Evolutionary conservation across 2,797 vertebrate genomes (phyloP).

Genomic region (Sebastes paucispinis): DNA sequence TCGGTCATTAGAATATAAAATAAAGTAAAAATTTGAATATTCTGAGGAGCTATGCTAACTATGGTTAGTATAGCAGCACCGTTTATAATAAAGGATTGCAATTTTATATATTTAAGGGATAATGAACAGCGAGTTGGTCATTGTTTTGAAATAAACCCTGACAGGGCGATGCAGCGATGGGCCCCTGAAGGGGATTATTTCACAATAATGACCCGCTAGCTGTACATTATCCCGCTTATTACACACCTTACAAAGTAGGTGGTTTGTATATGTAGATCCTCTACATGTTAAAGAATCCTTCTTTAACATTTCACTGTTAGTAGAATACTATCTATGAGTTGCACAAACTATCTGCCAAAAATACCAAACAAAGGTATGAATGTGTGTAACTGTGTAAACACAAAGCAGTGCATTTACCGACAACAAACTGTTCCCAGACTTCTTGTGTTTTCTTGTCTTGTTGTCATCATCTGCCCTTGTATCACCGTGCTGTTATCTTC

Average conservation of each 20-base stretch:
- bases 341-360: not conserved
- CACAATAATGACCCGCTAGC: too few relatives aligned
- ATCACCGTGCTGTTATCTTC: conserved; percentile 6
- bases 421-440: not conserved
- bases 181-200: too few relatives aligned
- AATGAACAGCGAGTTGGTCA: too few relatives aligned
- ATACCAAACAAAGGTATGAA: not conserved
- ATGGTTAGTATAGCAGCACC: not conserved
- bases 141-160: too few relatives aligned
- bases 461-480: not conserved
- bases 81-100: not conserved
- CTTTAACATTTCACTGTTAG: not conserved
- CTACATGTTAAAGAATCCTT: too few relatives aligned
- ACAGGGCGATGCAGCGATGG: too few relatives aligned
- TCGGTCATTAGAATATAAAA: not conserved
- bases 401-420: not conserved
- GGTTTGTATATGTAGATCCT: too few relatives aligned
- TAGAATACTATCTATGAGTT: not conserved
- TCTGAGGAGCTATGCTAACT: not conserved
- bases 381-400: not conserved
- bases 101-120: not conserved
- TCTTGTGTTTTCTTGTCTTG: not conserved
- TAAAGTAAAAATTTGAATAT: not conserved
- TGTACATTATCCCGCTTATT: too few relatives aligned
- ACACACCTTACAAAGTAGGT: too few relatives aligned